Conservation (phyloP, 2,113 vertebrate genomes). For the Dinomys branickii region DNA sequence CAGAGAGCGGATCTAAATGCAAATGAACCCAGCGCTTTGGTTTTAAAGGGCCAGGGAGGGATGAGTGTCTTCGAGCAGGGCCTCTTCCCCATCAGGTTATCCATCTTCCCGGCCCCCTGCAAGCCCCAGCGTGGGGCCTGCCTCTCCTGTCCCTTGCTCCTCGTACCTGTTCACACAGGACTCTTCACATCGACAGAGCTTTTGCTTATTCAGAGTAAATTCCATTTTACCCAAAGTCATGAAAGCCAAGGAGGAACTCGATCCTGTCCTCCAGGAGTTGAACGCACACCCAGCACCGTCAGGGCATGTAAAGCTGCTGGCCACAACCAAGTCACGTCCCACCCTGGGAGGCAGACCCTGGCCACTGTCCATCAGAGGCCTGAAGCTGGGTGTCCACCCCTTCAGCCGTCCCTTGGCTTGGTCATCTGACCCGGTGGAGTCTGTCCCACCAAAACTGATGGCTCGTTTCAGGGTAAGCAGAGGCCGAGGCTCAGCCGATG, state of each 20-base stretch:
- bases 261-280: neutral
- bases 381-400: fast-evolving
- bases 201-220: slow-evolving; percentile 42
- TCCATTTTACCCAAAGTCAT: slow-evolving; percentile 30
- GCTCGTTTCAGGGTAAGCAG: neutral
- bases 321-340: fast-evolving
- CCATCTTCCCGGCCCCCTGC: neutral
- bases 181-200: neutral
- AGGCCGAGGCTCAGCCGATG: neutral
- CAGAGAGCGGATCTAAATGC: slow-evolving; percentile 89
- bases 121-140: neutral
- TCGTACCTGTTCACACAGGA: slow-evolving; percentile 15
- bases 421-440: fast-evolving
- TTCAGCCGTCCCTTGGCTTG: neutral
- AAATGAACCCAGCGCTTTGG: slow-evolving; percentile 86
- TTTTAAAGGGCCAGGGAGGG: slow-evolving; percentile 84
- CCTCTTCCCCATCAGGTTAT: neutral
- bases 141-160: neutral
- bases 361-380: fast-evolving
- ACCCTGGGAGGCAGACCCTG: neutral
- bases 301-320: fast-evolving
- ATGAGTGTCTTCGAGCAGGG: neutral
- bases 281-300: fast-evolving
- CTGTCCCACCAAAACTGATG: neutral
- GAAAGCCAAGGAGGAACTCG: neutral